Conservation (phyloP, 1,140 invertebrate genomes). For the Musca vetustissima region DNA sequence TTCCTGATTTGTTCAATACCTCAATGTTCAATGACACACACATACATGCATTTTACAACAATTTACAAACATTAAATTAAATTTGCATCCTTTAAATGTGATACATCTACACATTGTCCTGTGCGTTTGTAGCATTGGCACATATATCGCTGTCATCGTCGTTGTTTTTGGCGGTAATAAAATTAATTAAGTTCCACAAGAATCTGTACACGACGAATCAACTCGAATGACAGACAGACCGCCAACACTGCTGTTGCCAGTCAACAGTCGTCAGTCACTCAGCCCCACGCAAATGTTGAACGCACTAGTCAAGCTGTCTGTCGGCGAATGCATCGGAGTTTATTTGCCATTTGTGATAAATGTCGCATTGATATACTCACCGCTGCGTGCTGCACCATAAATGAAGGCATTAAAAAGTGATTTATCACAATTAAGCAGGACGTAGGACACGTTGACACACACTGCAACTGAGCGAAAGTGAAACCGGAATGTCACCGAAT, state of each 20-base stretch:
- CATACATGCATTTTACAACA: no score
- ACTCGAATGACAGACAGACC: neutral
- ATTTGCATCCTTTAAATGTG: neutral
- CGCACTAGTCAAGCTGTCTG: neutral
- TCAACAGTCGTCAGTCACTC: neutral
- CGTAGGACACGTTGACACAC: no score
- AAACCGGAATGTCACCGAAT: no score
- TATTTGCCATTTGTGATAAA: constrained; percentile 12
- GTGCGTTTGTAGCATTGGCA: no score
- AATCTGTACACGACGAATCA: neutral
- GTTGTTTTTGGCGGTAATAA: neutral
- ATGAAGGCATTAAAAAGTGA: constrained; percentile 16
- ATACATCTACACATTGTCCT: no score
- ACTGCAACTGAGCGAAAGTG: no score
- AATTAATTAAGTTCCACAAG: constrained; percentile 18
- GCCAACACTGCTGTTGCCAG: neutral
- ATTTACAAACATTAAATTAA: neutral
- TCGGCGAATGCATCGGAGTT: neutral
- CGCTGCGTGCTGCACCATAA: constrained; percentile 12
- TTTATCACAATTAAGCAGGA: constrained; percentile 19
- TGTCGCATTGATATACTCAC: neutral
- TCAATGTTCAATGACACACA: no score
- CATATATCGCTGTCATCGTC: no score
- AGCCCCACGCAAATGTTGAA: neutral
- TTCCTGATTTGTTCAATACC: no score